phyloP scores from a whole-genome alignment of 2,113 vertebrate genomes.

The Sphaerodactylus townsendi region DNA sequence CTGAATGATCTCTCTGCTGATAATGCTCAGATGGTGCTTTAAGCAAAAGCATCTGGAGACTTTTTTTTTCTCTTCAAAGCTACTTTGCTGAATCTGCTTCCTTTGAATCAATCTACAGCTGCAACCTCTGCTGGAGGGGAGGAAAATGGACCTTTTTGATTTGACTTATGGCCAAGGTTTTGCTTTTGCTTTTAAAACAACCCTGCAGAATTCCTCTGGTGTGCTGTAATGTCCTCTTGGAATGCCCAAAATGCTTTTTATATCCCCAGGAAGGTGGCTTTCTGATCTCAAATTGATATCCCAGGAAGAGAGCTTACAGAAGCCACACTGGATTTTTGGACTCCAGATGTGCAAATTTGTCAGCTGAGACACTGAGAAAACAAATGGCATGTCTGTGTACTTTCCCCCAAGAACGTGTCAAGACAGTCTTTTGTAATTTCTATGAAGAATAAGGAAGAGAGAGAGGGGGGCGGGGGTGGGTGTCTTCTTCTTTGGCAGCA shows the following conservation, averaged over 20 bases:
- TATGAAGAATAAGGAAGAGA: background rate
- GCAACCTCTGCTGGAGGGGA: constrained; percentile 63
- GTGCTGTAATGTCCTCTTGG: constrained; percentile 56
- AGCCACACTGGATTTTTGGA: constrained; percentile 59
- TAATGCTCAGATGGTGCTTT: constrained; percentile 69
- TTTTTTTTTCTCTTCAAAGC: constrained; percentile 59
- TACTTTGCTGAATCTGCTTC: constrained; percentile 71
- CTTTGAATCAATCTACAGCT: constrained; percentile 80
- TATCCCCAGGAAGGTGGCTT: constrained; percentile 58
- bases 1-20: constrained; percentile 66
- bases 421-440: background rate
- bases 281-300: constrained; percentile 15
- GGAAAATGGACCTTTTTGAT: constrained; percentile 68
- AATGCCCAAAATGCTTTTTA: constrained; percentile 56
- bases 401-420: constrained; percentile 8
- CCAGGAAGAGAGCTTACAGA: constrained; percentile 21
- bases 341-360: constrained; percentile 38
- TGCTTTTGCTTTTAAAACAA: constrained; percentile 34
- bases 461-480: no score
- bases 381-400: background rate
- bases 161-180: constrained; percentile 68
- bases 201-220: constrained; percentile 66
- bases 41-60: constrained; percentile 78
- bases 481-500: background rate
- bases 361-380: background rate